Conservation (phyloP, 1,140 invertebrate species). For the Pseudomyrmex flavicornis region DNA sequence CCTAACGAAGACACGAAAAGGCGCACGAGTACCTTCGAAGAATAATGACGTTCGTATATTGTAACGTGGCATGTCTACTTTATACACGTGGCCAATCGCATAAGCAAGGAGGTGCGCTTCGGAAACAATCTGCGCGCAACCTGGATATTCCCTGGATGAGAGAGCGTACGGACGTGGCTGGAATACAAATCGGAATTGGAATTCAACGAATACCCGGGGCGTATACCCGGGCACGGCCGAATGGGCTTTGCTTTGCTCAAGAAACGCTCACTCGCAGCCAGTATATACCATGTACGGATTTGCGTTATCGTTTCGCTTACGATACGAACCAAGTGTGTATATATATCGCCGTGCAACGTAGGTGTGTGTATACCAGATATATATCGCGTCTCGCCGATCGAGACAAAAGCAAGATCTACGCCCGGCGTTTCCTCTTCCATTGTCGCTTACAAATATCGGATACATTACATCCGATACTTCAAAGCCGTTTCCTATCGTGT, state of each 20-base stretch:
- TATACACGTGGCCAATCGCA: conserved; percentile 45
- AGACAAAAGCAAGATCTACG: conserved; percentile 43
- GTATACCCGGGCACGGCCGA: conserved; percentile 33
- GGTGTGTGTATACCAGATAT: conserved; percentile 45
- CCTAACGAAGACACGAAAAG: conserved; percentile 59
- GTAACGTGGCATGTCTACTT: conserved; percentile 44
- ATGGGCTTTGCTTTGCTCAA: conserved; percentile 26
- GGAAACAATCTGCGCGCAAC: conserved; percentile 69
- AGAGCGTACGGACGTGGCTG: conserved; percentile 65
- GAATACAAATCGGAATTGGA: conserved; percentile 78
- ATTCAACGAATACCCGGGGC: conserved; percentile 65
- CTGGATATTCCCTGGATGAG: conserved; percentile 59
- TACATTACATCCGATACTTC: conserved; percentile 30
- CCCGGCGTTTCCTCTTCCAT: conserved; percentile 37
- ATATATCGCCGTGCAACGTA: conserved; percentile 33
- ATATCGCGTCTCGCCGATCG: conserved; percentile 56
- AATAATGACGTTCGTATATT: conserved; percentile 58
- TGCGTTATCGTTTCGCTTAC: conserved; percentile 75
- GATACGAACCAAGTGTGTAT: conserved; percentile 44
- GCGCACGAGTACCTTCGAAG: conserved; percentile 26
- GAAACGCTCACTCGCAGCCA: conserved; percentile 25
- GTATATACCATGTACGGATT: conserved; percentile 75
- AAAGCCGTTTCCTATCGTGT: conserved; percentile 8
- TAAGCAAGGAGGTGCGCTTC: conserved; percentile 51
- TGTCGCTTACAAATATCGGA: conserved; percentile 35